These are phyloP conservation scores for Valencia hispanica DNA, from an alignment of 2,797 vertebrate genomes.

Conservation along the genomic window DNA sequence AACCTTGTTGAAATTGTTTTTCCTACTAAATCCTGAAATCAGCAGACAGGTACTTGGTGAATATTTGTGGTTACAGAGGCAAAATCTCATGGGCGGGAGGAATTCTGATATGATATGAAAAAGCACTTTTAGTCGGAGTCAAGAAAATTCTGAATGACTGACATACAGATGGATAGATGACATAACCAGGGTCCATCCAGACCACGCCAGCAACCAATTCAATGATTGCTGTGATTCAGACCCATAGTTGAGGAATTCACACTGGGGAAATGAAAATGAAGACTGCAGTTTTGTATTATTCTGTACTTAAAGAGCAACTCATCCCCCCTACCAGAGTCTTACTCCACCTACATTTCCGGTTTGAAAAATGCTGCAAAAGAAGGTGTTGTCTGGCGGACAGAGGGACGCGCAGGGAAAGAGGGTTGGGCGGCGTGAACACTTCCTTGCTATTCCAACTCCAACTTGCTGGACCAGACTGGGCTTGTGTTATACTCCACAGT, in stretches of 20 bases:
- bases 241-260: background rate
- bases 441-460: too few relatives aligned
- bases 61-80: background rate
- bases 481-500: too few relatives aligned
- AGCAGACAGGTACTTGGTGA: background rate
- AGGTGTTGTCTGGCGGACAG: too few relatives aligned
- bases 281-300: constrained; percentile 10
- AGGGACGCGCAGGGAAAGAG: too few relatives aligned
- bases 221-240: constrained; percentile 44
- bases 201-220: constrained; percentile 31
- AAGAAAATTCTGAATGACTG: background rate
- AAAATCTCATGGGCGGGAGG: background rate
- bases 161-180: background rate
- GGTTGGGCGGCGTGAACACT: too few relatives aligned
- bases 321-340: too few relatives aligned
- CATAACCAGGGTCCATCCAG: constrained; percentile 37
- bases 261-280: constrained; percentile 11
- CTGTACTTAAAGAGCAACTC: background rate
- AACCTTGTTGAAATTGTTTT: background rate
- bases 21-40: background rate
- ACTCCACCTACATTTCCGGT: too few relatives aligned
- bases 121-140: background rate
- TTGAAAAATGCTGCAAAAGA: too few relatives aligned
- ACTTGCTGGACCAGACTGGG: too few relatives aligned
- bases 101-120: background rate